Evolutionary conservation across 2,888 invertebrate species (phyloP).

Genomic region (Drosophila heteroneura): DNA sequence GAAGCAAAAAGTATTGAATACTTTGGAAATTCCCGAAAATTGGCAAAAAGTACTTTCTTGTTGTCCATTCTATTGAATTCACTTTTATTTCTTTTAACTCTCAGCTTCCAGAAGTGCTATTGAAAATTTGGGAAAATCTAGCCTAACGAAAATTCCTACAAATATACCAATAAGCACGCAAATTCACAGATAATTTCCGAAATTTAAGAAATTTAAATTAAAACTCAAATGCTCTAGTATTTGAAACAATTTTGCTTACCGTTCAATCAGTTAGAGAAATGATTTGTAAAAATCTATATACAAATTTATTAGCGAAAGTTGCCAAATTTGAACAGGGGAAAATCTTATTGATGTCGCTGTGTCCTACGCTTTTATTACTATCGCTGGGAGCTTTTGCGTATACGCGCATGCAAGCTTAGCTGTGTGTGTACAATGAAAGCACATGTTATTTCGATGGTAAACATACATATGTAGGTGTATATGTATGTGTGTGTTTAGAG

Average conservation of each 20-base stretch:
- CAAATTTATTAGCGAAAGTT: neutral
- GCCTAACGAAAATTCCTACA: neutral
- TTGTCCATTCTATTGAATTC: neutral
- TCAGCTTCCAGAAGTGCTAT: neutral
- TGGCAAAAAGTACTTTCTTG: neutral
- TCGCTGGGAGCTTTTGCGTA: slow-evolving; percentile 36
- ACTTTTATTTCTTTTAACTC: no score
- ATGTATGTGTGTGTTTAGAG: neutral
- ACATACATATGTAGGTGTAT: neutral
- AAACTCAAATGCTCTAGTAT: neutral
- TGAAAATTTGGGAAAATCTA: neutral
- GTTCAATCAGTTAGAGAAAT: neutral
- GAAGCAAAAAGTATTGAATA: neutral
- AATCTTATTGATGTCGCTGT: slow-evolving; percentile 46
- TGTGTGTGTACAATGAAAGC: slow-evolving; percentile 21
- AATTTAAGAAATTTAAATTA: neutral
- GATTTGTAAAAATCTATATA: neutral
- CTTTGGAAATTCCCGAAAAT: neutral
- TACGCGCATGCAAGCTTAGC: slow-evolving; percentile 8
- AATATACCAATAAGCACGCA: no score
- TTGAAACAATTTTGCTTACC: neutral
- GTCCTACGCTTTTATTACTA: slow-evolving; percentile 54
- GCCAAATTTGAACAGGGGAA: slow-evolving; percentile 14
- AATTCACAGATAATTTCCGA: neutral
- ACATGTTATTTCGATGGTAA: neutral